Evolutionary conservation across 2,888 invertebrate species (phyloP).

Genomic region (Acleris literana): DNA sequence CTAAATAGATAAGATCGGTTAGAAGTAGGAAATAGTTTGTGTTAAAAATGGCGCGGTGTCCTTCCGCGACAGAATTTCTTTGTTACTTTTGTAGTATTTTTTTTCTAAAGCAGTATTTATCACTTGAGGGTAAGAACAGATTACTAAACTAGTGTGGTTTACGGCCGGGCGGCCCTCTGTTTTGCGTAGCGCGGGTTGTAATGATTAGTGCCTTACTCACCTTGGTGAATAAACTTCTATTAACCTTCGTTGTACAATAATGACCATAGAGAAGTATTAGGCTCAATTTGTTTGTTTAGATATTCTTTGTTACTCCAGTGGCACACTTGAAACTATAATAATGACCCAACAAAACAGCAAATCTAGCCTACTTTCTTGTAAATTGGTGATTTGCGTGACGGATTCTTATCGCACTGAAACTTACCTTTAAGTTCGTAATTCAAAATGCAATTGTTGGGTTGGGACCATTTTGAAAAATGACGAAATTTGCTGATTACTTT

Average conservation of each 20-base stretch:
- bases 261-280: too few relatives aligned
- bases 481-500: not conserved
- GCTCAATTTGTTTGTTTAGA: not conserved
- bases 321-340: constrained; percentile 17
- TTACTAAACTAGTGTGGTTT: too few relatives aligned
- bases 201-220: too few relatives aligned
- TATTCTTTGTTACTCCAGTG: constrained; percentile 3
- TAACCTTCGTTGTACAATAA: not conserved
- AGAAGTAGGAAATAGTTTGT: too few relatives aligned
- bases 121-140: too few relatives aligned
- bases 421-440: constrained; percentile 10
- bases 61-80: too few relatives aligned
- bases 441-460: constrained; percentile 1
- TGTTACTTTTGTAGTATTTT: too few relatives aligned
- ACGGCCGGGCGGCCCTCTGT: too few relatives aligned
- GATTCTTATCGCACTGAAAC: constrained; percentile 47
- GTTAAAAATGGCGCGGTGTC: too few relatives aligned
- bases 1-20: not conserved
- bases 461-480: not conserved
- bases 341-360: constrained; percentile 38
- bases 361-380: constrained; percentile 49
- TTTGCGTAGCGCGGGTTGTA: too few relatives aligned
- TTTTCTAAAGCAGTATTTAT: too few relatives aligned
- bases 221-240: too few relatives aligned
- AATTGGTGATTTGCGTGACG: constrained; percentile 68